Evolutionary conservation across 2,797 vertebrate genomes (phyloP), one percentile per base, ranked within the genome.

Genomic region (Thripadectes ignobilis): DNA sequence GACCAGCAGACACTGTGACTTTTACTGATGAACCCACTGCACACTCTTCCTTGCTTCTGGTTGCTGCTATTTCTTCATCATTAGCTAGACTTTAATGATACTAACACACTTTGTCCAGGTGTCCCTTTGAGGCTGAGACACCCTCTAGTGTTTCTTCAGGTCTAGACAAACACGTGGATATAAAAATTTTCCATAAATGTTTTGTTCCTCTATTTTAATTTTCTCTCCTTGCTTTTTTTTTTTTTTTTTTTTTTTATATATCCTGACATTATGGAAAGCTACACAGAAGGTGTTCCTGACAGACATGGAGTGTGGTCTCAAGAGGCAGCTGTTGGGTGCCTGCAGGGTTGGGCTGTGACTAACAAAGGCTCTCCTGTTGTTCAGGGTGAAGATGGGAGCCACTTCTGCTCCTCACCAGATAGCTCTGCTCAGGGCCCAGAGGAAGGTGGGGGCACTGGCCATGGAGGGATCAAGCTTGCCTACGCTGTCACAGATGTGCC

Each of bases 401-500:
- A 81, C 43, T 97, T 98, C 67, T 97, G 97, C 76, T 97, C 98
- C 57, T 95, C 97, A 18, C 69, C 92, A 2, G 91, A 96, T 57
- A 36, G 5, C 3, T 77, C 96, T 80, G 85, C 94, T 12, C 49
- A 1, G 23, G 26, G 12, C 69, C 58, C 59, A 62, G 73, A 57
- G 32, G 63, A 80, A 34, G 72, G 93, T 93, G 20, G 29, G 24
- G 26, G 73, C 96, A 30, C 73, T 87, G 84, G 92, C 23, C 72
- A 20, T 18, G 2, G 57, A 7, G 96, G 96, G 85, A 97, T 96
- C 92, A 98, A 97, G 55, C 96, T 99, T n/a, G 98, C 97, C 10
- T 99, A 99, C 22, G 94, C 97, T 8, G 93, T 99, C 65, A 99
- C 98, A 2, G 99, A 99, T 2, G 95, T 98, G 13, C 99, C 99